Evolutionary conservation across 2,888 invertebrate genomes (phyloP), one percentile per base, ranked within the genome.

Genomic region (Tupiocoris notatus): DNA sequence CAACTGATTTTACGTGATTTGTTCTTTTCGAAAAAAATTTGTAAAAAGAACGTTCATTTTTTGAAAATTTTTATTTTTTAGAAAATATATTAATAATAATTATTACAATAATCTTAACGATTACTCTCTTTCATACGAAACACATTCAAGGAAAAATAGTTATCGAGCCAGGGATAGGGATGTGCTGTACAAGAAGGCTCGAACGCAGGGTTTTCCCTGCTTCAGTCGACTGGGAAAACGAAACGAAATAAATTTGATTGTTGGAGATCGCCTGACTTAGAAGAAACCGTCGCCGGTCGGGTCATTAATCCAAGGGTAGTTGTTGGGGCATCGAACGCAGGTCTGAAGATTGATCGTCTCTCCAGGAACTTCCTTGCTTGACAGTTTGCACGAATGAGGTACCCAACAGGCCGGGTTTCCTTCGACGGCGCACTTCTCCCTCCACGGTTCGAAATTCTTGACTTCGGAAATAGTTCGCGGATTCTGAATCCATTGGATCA

Each of bases 401-500:
- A 94, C 91, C 92, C 92, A 93, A 83, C 94, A 95, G 79, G 92
- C 91, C 16, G 88, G 94, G 75, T 84, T 87, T 77, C 94, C 93
- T 82, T 94, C 93, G n/a, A 94, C 93, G 64, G 89, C 87, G 83
- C 96, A 96, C 89, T 93, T 94, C 85, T 95, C 95, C 88, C 92
- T 92, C 95, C 95, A 96, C 66, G 94, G 92, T 84, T 95, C 95
- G 85, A 96, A 96, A 87, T 91, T 94, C 88, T 94, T 94, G 68
- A 92, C 91, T 84, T 95, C 94, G 76, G 89, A 87, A 81, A 92
- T 83, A 16, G 94, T 94, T 78, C 92, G 88, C 63, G 95, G 95
- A 84, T 94, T 94, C 83, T 96, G 96, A 83, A 96, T 94, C 96
- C 96, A 96, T 83, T 95, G 95, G 81, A 96, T 95, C 6, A 95